Conservation (phyloP, 2,888 invertebrate genomes). For the Scelioninae gen. 1 region DNA sequence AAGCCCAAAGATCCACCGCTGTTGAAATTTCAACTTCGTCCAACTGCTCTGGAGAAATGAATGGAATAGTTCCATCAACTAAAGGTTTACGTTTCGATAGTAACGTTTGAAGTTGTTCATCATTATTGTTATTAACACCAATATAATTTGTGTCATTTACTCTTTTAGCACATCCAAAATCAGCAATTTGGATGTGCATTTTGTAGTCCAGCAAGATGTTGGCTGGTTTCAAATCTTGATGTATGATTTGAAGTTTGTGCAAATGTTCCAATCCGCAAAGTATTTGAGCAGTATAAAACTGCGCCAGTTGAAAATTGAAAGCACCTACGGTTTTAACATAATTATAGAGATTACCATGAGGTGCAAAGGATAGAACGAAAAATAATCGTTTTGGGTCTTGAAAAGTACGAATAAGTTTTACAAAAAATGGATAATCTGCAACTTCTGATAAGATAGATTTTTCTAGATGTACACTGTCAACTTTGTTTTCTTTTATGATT, state of each 20-base stretch:
- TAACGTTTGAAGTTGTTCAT: too few relatives aligned
- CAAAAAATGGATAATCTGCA: constrained; percentile 96
- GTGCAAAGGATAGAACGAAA: constrained; percentile 97
- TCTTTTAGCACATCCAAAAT: constrained; percentile 99
- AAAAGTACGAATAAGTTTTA: constrained; percentile 97
- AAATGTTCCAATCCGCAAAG: constrained; percentile 95
- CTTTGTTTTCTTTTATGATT: too few relatives aligned
- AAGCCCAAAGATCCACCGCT: constrained; percentile 3
- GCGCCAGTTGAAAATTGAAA: constrained; percentile 94
- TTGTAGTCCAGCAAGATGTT: constrained; percentile 97
- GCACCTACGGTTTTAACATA: constrained; percentile 95
- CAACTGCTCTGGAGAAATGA: constrained; percentile 4
- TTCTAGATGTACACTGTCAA: too few relatives aligned
- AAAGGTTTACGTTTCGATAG: too few relatives aligned
- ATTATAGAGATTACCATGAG: constrained; percentile 96
- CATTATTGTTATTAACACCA: too few relatives aligned
- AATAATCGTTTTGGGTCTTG: constrained; percentile 96
- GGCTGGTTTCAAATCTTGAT: constrained; percentile 98
- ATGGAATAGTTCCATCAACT: not conserved
- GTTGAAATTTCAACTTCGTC: not conserved
- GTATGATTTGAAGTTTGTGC: constrained; percentile 94
- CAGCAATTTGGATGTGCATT: constrained; percentile 98
- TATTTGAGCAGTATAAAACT: constrained; percentile 97
- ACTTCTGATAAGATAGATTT: too few relatives aligned
- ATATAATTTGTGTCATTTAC: too few relatives aligned